Percentiles rank a stretch among this genome's conserved stretches.
phyloP scores from a whole-genome alignment of 2,797 vertebrate genomes.

The Telmatherina bonti region DNA sequence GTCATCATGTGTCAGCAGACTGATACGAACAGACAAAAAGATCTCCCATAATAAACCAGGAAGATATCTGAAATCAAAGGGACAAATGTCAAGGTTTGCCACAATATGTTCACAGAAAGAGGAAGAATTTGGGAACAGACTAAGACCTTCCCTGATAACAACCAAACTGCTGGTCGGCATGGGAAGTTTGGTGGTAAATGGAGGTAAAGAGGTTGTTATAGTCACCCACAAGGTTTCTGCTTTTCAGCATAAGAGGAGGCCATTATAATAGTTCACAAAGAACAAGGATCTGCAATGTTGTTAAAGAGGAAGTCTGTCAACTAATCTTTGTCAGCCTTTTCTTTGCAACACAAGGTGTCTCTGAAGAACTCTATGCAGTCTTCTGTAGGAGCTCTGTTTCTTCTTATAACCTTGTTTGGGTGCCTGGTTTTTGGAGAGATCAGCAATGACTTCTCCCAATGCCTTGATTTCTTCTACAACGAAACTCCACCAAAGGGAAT shows the following conservation, averaged over 20 bases:
- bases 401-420: constrained; percentile 47
- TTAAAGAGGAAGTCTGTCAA: constrained; percentile 16
- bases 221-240: constrained; percentile 1
- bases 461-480: constrained; percentile 69
- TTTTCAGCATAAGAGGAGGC: constrained; percentile 29
- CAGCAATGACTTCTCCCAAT: constrained; percentile 58
- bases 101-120: neutral
- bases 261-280: neutral
- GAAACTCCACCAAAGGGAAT: constrained; percentile 57
- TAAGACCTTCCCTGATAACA: constrained; percentile 35
- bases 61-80: neutral
- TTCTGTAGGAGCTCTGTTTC: constrained; percentile 29
- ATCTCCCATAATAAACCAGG: neutral
- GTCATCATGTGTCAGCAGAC: neutral
- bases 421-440: constrained; percentile 58
- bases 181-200: constrained; percentile 32
- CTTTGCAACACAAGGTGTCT: constrained; percentile 25
- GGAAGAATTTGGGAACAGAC: neutral
- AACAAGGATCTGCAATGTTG: constrained; percentile 7
- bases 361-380: constrained; percentile 20
- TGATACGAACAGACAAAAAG: neutral
- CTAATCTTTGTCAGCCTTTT: neutral
- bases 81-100: neutral
- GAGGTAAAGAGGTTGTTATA: constrained; percentile 5
- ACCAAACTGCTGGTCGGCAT: neutral